These are phyloP conservation scores for Cabera pusaria DNA, from an alignment of 2,888 invertebrate species.

Conservation along the genomic window DNA sequence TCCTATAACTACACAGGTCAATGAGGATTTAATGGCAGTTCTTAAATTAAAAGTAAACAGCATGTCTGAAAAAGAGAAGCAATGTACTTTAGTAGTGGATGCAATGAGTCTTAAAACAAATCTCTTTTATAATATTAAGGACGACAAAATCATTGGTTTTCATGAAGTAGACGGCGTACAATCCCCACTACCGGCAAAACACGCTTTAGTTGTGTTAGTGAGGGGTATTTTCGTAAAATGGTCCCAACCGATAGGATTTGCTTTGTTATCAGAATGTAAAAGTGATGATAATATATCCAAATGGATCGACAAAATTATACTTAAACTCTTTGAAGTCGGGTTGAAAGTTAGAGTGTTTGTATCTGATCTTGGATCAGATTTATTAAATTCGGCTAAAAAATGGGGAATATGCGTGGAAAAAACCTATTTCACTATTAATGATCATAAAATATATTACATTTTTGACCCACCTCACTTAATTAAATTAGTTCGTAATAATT, in stretches of 20 bases:
- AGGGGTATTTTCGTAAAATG: conserved; percentile 1
- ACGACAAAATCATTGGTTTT: conserved; percentile 27
- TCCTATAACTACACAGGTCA: not conserved
- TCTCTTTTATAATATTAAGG: conserved; percentile 26
- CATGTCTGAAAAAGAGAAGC: not conserved
- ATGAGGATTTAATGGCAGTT: not conserved
- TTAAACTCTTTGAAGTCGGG: not conserved
- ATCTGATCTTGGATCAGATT: not conserved
- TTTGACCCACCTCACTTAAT: conserved; percentile 28
- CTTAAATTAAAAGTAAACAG: not conserved
- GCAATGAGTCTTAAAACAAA: conserved; percentile 18
- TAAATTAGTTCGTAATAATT: conserved; percentile 22
- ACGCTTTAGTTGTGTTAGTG: conserved; percentile 1
- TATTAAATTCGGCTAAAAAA: not conserved
- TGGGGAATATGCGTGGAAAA: not conserved
- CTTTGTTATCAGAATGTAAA: conserved; percentile 22
- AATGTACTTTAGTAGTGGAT: not conserved
- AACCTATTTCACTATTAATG: conserved; percentile 23
- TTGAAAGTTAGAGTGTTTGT: not conserved
- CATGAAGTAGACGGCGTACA: conserved; percentile 31
- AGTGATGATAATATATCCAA: conserved; percentile 15
- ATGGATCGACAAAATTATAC: conserved; percentile 20
- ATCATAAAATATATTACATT: conserved; percentile 26
- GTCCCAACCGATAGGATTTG: not conserved
- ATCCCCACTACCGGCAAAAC: not conserved